These are phyloP conservation scores for Sus scrofa DNA, from an alignment of 2,113 vertebrate species.

Conservation along the genomic window T2T-Sscrofa CM000820.6:26996001-26996500, in stretches of 20 bases:
- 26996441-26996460: not conserved
- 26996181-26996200: not conserved
- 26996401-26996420: not conserved
- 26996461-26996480: conserved; percentile 3
- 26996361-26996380: not conserved
- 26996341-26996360: not conserved
- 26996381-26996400: not conserved
- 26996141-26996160: not conserved
- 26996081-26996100: not conserved
- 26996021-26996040: not conserved
- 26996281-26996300: not conserved
- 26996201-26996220: not conserved
- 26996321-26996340: not conserved
- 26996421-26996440: not conserved
- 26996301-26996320: conserved; percentile 52
- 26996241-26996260: conserved; percentile 25
- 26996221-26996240: conserved; percentile 8
- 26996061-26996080: not conserved
- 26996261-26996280: conserved; percentile 32
- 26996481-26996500: not conserved
- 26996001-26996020: not conserved
- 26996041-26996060: conserved; percentile 25
- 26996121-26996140: accelerated
- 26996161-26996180: not conserved
- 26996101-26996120: not conserved